Base-by-base conservation (phyloP, 2,797 vertebrate species). In the Rhinophrynus dorsalis region DNA sequence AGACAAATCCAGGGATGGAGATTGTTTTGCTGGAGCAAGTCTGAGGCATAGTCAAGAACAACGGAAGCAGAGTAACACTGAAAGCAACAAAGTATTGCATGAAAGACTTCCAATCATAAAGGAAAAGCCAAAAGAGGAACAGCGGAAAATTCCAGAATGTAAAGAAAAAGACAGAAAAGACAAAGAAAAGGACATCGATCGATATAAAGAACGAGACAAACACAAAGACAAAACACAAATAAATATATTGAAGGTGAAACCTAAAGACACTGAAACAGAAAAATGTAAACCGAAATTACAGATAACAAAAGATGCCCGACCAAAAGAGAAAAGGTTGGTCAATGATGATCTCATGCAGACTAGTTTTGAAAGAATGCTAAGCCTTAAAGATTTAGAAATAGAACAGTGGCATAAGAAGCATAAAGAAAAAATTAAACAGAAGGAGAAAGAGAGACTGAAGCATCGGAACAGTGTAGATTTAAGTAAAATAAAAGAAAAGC, bases 331-430 rank as follows among this genome's bases (percentile, higher is more conserved):
- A 73, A 88, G 95, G 45, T 83, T 99, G 10, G 95, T 98, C 24
- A 98, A 98, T 0, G 97, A 99, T 48, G 97, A 99, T 81, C 85
- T 99, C 78, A 99, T 99, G 97, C 95, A 98, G 84, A 99, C 97
- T 45, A 99, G 97, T 84, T 99, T 99, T 20, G 97, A 99, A 86
- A 90, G 96, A 69, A 99, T 99, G 97, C 92, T 99, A 56, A 99
- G 97, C 77, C 88, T 98, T 60, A 99, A 99, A 82, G 97, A 99
- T 79, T 88, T 97, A 77, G 97, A 99, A 83, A 98, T 99, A 69
- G 97, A 99, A 80, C 96, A 97, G 79, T 98, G 97, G 96, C 97
- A 98, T 45, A 94, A 91, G 64, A 99, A 99, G 65, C 97, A 99
- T 74, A 90, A 99, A 79, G 97, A 99, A 88, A 99, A 99, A 84